Conservation (phyloP, 2,888 invertebrate species). For the Eutolmus rufibarbis region DNA sequence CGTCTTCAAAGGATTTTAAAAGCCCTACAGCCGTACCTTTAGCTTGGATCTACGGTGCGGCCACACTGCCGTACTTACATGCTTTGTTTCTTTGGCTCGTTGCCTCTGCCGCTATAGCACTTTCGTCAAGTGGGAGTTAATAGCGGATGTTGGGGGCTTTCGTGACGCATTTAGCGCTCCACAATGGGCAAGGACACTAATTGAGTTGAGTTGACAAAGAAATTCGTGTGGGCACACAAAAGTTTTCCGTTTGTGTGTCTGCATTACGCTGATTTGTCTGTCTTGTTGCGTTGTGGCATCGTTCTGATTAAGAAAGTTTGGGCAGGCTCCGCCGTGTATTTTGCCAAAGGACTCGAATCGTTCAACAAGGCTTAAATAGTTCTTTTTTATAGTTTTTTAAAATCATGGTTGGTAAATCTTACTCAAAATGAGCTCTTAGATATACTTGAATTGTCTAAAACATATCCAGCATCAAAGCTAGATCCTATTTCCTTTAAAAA, state of each 20-base stretch:
- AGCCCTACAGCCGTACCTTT: not conserved
- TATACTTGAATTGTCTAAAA: no score
- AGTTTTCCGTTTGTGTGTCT: not conserved
- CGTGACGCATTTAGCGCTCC: not conserved
- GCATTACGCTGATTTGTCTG: not conserved
- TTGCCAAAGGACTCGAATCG: not conserved
- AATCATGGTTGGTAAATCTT: not conserved
- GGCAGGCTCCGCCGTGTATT: not conserved
- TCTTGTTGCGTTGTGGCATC: not conserved
- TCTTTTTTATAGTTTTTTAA: not conserved
- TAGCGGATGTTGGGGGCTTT: not conserved
- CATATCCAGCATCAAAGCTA: no score
- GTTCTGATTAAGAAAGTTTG: slow-evolving; percentile 23
- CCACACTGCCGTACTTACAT: not conserved
- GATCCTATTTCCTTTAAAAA: no score
- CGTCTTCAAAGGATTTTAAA: not conserved
- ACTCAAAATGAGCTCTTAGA: no score
- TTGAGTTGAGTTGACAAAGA: not conserved
- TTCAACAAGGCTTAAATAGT: not conserved
- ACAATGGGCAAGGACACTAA: not conserved
- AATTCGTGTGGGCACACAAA: not conserved
- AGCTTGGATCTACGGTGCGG: not conserved
- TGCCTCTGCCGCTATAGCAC: not conserved
- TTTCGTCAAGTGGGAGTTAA: not conserved
- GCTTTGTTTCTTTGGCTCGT: not conserved